Base-by-base conservation (phyloP, 2,888 invertebrate genomes). In the Drosophila formosana region DNA sequence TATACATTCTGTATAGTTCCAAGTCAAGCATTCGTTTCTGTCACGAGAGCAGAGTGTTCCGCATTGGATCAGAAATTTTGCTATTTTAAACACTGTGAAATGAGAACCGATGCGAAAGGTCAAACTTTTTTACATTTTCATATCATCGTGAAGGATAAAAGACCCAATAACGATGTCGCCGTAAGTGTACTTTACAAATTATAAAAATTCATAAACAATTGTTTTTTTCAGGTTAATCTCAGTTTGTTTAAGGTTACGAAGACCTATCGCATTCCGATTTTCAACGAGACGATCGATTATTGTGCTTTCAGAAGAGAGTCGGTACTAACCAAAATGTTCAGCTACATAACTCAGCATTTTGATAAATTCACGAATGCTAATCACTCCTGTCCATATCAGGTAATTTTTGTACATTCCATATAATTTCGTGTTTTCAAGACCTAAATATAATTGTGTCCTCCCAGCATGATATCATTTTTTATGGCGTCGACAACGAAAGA, bases 141-240 rank as follows among this genome's bases (percentile, higher is more conserved):
- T 11, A 23, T 53, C 3, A 41, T 6, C 0, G 3, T 81, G 5
- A 45, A n/a, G 4, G 64, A 63, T 18, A 61, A 75, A 7, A 11
- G 61, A 0, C 75, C 72, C 4, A 8, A 83, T 0, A 13, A 83
- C 61, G 53, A 78, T 1, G 8, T 84, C 4, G 43, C 45, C 4
- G 80, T 82, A 52, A 77, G 80, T 78, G 3, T 1, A 18, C 18
- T 18, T 18, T 18, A 18, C 1, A 18, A 18, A 18, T 18, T 1
- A 1, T 1, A 18, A 18, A 1, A 18, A 18, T 18, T 18, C 1
- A 1, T 18, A 18, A 8, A 39, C 8, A 34, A 5, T 8, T 9
- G 11, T 0, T 13, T 3, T 3, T 25, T 55, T 4, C n/a, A 77
- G 80, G 0, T 75, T 0, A 25, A 18, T 23, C 0, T 67, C 0